Percentiles rank a stretch among this genome's conserved stretches.
These are phyloP conservation scores for Drosophila subpulchrella DNA, from an alignment of 1,140 invertebrate genomes.

Conservation along the genomic window DNA sequence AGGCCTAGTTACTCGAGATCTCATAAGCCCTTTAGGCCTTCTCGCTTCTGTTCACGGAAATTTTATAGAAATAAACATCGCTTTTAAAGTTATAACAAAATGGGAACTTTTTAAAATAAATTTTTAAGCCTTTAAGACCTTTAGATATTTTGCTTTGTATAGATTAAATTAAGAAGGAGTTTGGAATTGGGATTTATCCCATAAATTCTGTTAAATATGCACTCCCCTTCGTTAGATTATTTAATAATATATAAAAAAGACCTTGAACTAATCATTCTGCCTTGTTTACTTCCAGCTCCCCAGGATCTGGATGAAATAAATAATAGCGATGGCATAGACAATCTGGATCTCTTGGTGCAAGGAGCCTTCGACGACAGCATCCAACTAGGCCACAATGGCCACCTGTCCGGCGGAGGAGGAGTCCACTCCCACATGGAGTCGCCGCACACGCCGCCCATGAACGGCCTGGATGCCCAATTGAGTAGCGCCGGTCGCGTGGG, in stretches of 20 bases:
- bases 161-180: no score
- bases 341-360: constrained; percentile 92
- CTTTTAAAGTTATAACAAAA: no score
- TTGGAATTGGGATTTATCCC: no score
- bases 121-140: no score
- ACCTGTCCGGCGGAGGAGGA: constrained; percentile 10
- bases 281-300: constrained; percentile 64
- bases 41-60: not conserved
- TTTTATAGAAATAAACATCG: not conserved
- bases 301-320: constrained; percentile 92
- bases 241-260: no score
- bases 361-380: constrained; percentile 54
- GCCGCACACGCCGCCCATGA: constrained; percentile 69
- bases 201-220: no score
- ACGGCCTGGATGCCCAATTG: constrained; percentile 52
- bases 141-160: no score
- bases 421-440: constrained; percentile 55
- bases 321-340: constrained; percentile 92
- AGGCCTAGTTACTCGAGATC: not conserved
- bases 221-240: no score
- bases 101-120: no score
- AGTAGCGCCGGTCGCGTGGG: constrained; percentile 39
- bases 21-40: not conserved
- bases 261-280: no score
- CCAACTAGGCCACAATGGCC: constrained; percentile 31